Conservation (phyloP, 2,113 vertebrate species). For the Leucoraja erinaceus region DNA sequence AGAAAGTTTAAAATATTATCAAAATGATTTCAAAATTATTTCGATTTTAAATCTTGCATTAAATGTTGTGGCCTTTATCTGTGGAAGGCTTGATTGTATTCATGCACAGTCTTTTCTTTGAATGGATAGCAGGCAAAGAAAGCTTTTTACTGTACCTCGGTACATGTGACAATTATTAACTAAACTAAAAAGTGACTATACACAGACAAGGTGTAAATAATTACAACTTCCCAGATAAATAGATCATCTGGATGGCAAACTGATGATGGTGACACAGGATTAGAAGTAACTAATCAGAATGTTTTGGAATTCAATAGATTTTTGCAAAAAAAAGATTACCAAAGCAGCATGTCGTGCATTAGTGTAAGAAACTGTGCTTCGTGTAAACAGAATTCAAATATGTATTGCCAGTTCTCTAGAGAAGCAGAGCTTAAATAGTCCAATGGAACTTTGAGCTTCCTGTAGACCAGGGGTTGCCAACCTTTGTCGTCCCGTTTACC, state of each 20-base stretch:
- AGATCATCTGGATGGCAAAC: background rate
- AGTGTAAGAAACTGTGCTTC: background rate
- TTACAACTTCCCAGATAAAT: background rate
- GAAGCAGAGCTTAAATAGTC: background rate
- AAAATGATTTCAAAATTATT: too few species aligned
- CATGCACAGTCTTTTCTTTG: too few species aligned
- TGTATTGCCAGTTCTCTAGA: background rate
- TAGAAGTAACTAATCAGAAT: background rate
- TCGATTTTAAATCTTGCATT: too few species aligned
- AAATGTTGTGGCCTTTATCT: too few species aligned
- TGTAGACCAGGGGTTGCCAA: too few species aligned
- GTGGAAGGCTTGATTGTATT: too few species aligned
- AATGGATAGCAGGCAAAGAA: too few species aligned
- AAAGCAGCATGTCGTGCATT: background rate
- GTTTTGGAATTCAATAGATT: background rate
- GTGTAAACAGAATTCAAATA: background rate
- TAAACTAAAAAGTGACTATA: background rate
- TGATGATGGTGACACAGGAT: background rate
- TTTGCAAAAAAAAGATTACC: background rate
- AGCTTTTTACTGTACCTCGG: too few species aligned
- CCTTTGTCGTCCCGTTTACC: too few species aligned
- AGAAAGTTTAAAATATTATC: too few species aligned
- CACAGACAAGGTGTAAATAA: background rate
- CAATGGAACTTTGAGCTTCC: background rate
- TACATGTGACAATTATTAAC: background rate